phyloP scores from a whole-genome alignment of 2,888 invertebrate genomes.

The Rhopalosiphum nymphaeae region DNA sequence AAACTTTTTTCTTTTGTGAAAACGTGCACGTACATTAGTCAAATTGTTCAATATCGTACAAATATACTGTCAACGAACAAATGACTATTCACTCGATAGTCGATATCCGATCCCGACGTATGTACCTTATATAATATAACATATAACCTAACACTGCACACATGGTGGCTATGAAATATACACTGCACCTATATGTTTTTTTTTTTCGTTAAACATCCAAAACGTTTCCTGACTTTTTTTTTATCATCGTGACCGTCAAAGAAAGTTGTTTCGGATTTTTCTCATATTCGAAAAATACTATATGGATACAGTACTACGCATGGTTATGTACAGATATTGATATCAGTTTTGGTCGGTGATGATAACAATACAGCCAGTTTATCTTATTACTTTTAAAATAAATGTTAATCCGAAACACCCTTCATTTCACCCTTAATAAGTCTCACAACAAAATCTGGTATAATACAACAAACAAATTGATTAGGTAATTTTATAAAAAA shows the following conservation, averaged over 20 bases:
- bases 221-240: conserved; percentile 19
- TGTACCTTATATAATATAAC: not conserved
- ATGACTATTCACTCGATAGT: conserved; percentile 41
- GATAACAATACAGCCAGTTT: not conserved
- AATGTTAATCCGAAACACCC: not conserved
- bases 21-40: conserved; percentile 44
- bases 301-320: not conserved
- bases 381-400: not conserved
- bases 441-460: not conserved
- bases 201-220: not conserved
- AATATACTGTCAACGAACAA: conserved; percentile 26
- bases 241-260: not conserved
- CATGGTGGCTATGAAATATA: not conserved
- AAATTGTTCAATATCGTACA: conserved; percentile 36
- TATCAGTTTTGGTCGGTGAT: not conserved
- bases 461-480: not conserved
- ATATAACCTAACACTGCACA: not conserved
- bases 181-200: not conserved
- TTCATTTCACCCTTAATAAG: not conserved
- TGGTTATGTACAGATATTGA: not conserved
- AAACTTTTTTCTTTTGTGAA: not conserved
- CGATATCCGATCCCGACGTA: not conserved
- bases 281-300: not conserved
- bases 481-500: not conserved
- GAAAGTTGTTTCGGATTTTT: not conserved